A percentile compares a stretch with the other conserved stretches of the same genome.
Evolutionary conservation across 2,888 invertebrate genomes (phyloP).

Genomic region (Hypomecis punctinalis): DNA sequence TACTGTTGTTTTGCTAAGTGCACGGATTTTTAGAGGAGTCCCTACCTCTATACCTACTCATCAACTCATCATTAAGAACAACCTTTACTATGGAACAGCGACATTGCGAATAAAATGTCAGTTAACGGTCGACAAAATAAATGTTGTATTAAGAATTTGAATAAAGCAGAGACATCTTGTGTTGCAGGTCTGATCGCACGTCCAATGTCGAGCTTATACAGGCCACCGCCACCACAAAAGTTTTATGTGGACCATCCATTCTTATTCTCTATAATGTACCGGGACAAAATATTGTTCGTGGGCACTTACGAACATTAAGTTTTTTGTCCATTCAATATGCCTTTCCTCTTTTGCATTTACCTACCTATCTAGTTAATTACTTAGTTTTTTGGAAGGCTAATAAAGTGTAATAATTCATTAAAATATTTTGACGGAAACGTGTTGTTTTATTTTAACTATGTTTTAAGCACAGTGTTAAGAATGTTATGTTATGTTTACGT

Average conservation of each 20-base stretch:
- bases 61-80: no score
- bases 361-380: no score
- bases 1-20: no score
- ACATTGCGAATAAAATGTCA: no score
- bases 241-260: constrained; percentile 38
- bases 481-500: no score
- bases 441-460: not conserved
- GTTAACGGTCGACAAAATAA: no score
- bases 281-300: constrained; percentile 35
- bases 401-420: not conserved
- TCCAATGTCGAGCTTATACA: constrained; percentile 10
- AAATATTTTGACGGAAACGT: no score
- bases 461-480: no score
- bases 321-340: not conserved
- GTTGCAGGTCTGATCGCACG: not conserved
- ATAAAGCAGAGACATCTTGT: not conserved
- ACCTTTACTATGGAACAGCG: no score
- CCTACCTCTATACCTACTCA: no score
- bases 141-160: no score
- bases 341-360: not conserved
- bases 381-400: not conserved
- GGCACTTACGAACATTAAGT: constrained; percentile 33
- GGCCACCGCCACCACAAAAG: constrained; percentile 19
- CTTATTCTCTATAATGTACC: constrained; percentile 34
- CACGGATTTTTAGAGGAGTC: no score